These are phyloP conservation scores for Heliopora coerulea DNA, from an alignment of 92 coral and sea anemone genomes.

Conservation along the genomic window DNA sequence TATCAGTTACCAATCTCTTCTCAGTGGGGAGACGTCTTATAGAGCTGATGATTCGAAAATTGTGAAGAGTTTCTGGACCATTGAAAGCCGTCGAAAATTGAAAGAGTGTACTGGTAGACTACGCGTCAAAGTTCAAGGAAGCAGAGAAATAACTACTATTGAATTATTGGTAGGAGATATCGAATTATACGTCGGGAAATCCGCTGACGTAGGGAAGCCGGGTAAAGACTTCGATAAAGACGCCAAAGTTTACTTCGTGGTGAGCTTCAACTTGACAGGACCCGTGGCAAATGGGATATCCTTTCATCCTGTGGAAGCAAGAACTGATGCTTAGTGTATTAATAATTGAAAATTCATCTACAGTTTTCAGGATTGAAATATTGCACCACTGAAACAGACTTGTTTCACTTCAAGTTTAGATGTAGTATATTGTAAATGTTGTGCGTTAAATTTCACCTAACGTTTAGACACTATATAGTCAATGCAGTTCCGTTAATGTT, in stretches of 20 bases:
- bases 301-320: conserved; percentile 51
- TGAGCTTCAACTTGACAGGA: conserved; percentile 74
- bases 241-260: conserved; percentile 78
- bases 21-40: conserved; percentile 65
- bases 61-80: conserved; percentile 54
- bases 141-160: conserved; percentile 46
- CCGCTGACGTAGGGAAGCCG: conserved; percentile 70
- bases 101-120: conserved; percentile 76
- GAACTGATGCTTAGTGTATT: background rate
- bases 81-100: conserved; percentile 65
- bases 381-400: too few species aligned
- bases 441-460: too few species aligned
- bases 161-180: conserved; percentile 73
- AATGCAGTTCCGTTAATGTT: too few species aligned
- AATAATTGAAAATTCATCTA: too few species aligned
- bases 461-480: too few species aligned
- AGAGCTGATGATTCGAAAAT: conserved; percentile 46
- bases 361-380: too few species aligned
- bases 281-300: conserved; percentile 87
- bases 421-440: too few species aligned
- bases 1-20: conserved; percentile 52
- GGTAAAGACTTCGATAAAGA: conserved; percentile 65
- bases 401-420: too few species aligned
- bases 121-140: conserved; percentile 24
- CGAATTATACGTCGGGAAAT: conserved; percentile 80